phyloP scores from a whole-genome alignment of 2,888 invertebrate species.

The Scrobipalpa costella region DNA sequence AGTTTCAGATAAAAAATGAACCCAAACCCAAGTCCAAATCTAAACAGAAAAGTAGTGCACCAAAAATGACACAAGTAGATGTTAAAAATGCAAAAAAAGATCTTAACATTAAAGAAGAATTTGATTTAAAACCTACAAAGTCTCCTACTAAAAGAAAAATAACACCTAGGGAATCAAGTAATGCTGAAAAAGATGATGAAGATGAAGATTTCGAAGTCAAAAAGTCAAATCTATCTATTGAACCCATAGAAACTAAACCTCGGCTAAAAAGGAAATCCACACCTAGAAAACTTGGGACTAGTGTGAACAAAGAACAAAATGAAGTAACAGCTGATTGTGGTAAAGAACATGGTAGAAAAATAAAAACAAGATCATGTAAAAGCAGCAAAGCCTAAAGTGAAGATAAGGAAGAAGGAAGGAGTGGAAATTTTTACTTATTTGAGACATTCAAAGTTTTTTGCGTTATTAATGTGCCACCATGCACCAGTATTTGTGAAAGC shows the following conservation, averaged over 20 bases:
- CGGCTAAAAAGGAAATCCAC: background rate
- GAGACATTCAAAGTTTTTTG: too few species aligned
- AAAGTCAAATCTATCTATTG: background rate
- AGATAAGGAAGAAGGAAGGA: too few species aligned
- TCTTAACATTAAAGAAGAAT: background rate
- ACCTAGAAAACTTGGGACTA: background rate
- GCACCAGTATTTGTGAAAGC: too few species aligned
- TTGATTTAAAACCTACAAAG: conserved; percentile 16
- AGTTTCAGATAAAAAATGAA: background rate
- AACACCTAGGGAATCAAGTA: conserved; percentile 4
- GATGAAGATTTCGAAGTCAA: conserved; percentile 16
- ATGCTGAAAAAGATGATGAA: background rate
- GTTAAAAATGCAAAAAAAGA: background rate
- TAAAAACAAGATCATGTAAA: background rate
- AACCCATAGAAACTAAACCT: background rate
- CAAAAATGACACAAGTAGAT: background rate
- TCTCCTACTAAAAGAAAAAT: conserved; percentile 16
- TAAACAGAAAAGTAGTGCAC: background rate
- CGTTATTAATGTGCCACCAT: too few species aligned
- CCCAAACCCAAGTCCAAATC: background rate
- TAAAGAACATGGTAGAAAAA: background rate
- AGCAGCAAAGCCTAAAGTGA: too few species aligned
- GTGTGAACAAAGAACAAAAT: background rate
- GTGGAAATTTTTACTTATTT: too few species aligned
- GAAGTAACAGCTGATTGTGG: background rate